phyloP scores from a whole-genome alignment of 1,140 invertebrate genomes.

The Heliconius melpomene region DNA sequence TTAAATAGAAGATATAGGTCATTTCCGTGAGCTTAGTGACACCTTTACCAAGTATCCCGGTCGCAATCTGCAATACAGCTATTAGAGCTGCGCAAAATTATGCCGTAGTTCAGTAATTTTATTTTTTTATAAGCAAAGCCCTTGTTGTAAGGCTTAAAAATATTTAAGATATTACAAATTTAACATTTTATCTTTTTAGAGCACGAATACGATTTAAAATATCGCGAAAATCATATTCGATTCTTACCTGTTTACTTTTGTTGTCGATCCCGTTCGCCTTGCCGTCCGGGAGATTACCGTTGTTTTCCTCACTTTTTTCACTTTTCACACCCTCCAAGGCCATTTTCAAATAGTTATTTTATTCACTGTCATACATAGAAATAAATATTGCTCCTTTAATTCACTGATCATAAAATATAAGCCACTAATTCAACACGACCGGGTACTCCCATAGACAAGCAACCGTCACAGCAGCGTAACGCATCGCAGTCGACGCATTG shows the following conservation, averaged over 20 bases:
- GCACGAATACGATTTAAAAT: conserved; percentile 26
- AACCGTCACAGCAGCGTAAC: conserved; percentile 54
- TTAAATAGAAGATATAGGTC: conserved; percentile 69
- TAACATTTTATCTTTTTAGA: background rate
- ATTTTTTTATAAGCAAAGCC: background rate
- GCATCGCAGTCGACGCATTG: conserved; percentile 68
- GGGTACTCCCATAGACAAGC: conserved; percentile 71
- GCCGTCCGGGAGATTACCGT: conserved; percentile 69
- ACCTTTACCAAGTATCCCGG: conserved; percentile 56
- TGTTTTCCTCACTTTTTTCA: conserved; percentile 80
- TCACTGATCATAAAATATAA: conserved; percentile 66
- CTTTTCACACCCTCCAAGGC: conserved; percentile 79
- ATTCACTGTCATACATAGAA: conserved; percentile 76
- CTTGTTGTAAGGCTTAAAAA: background rate
- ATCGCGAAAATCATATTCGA: conserved; percentile 26
- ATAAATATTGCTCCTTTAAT: conserved; percentile 54
- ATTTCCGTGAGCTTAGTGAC: conserved; percentile 63
- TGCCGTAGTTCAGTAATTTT: conserved; percentile 21
- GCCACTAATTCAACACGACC: conserved; percentile 69
- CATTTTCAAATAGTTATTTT: conserved; percentile 73
- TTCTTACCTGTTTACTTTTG: conserved; percentile 77
- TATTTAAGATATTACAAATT: background rate
- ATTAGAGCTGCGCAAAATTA: conserved; percentile 62
- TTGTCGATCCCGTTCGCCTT: conserved; percentile 77
- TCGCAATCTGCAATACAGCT: conserved; percentile 50